Conservation (phyloP, 2,888 invertebrate genomes). For the Arrhopalites spinosus region DNA sequence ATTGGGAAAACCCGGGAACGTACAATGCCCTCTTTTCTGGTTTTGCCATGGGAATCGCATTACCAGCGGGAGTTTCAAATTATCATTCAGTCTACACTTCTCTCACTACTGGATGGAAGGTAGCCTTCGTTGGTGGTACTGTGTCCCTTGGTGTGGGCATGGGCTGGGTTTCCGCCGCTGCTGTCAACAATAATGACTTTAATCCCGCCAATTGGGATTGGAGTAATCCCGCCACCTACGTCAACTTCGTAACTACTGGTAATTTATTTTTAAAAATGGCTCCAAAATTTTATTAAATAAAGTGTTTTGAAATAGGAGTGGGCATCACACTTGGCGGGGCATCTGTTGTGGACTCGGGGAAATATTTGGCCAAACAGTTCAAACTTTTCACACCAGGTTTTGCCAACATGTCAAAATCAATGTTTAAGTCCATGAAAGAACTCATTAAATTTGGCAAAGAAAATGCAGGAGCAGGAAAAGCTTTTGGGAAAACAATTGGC, state of each 20-base stretch:
- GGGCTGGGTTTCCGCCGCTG: too few relatives aligned
- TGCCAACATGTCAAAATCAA: background rate
- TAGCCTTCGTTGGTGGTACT: too few relatives aligned
- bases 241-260: too few relatives aligned
- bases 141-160: too few relatives aligned
- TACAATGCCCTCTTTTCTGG: slow-evolving; percentile 24
- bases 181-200: too few relatives aligned
- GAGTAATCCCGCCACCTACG: too few relatives aligned
- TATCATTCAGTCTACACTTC: too few relatives aligned
- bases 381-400: background rate
- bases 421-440: background rate
- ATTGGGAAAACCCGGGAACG: slow-evolving; percentile 20
- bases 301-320: background rate
- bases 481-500: background rate
- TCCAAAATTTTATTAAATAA: too few relatives aligned
- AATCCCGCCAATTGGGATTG: too few relatives aligned
- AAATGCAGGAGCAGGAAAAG: background rate
- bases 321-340: background rate
- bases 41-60: background rate
- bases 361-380: background rate
- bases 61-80: slow-evolving; percentile 16
- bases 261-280: too few relatives aligned
- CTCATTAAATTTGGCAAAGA: background rate
- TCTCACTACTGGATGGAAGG: too few relatives aligned
- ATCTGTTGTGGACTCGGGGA: background rate